Conservation (phyloP, 2,113 vertebrate species). For the Campylomormyrus numenius region DNA sequence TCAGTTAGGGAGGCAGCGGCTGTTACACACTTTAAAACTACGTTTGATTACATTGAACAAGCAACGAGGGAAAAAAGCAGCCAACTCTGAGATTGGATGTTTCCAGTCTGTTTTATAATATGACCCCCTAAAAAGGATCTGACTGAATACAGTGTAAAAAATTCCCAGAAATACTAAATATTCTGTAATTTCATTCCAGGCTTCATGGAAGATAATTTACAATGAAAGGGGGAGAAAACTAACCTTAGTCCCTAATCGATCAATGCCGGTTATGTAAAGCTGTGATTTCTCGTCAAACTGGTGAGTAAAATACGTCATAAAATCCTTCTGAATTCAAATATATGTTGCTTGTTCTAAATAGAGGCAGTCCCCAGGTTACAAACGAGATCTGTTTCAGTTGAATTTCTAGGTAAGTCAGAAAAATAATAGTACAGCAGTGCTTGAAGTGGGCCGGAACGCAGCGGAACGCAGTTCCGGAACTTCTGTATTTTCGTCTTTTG, state of each 20-base stretch:
- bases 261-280: slow-evolving; percentile 61
- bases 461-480: too few relatives aligned
- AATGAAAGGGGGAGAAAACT: slow-evolving; percentile 31
- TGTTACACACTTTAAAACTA: background rate
- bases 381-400: background rate
- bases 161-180: slow-evolving; percentile 3
- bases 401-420: background rate
- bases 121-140: background rate
- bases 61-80: background rate
- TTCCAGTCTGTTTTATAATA: background rate
- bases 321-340: background rate
- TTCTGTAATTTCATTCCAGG: slow-evolving; percentile 33
- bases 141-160: background rate
- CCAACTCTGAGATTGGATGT: background rate
- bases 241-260: slow-evolving; percentile 39
- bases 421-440: background rate
- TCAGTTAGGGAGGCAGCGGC: too few relatives aligned
- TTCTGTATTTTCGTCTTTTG: too few relatives aligned
- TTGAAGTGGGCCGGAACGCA: too few relatives aligned
- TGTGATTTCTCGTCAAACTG: slow-evolving; percentile 44
- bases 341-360: background rate
- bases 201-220: slow-evolving; percentile 22
- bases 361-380: background rate
- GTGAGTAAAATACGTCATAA: slow-evolving; percentile 31
- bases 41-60: background rate